Evolutionary conservation across 2,113 vertebrate species (phyloP).

Genomic region (Oryzias curvinotus): DNA sequence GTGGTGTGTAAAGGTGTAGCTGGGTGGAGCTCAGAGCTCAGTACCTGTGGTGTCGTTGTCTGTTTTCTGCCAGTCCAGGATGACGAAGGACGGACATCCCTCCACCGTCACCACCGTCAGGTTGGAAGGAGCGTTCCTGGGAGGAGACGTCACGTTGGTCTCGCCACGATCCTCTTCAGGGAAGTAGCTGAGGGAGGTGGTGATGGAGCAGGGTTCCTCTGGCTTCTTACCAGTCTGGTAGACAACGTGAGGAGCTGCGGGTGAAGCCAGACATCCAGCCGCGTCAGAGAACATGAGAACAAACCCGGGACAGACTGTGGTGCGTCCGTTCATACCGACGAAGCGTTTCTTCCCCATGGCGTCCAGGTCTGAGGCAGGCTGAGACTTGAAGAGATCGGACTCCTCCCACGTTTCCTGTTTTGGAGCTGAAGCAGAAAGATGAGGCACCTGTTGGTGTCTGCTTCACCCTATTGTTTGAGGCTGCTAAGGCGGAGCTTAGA

Average conservation of each 20-base stretch:
- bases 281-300: no score
- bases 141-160: conserved; percentile 79
- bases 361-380: conserved; percentile 87
- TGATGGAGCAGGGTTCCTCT: conserved; percentile 91
- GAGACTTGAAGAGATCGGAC: conserved; percentile 84
- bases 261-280: no score
- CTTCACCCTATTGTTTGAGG: no score
- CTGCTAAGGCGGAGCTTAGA: no score
- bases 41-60: conserved; percentile 91
- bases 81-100: conserved; percentile 91
- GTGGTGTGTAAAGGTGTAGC: no score
- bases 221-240: conserved; percentile 89
- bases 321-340: conserved; percentile 74
- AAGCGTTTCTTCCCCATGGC: conserved; percentile 88
- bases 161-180: conserved; percentile 74
- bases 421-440: conserved; percentile 10
- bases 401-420: conserved; percentile 78
- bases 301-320: no score
- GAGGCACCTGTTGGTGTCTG: no score
- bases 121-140: conserved; percentile 87
- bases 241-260: conserved; percentile 85
- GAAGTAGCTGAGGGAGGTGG: conserved; percentile 87
- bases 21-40: no score
- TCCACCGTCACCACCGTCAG: conserved; percentile 95
- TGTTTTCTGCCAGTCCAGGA: conserved; percentile 90